Evolutionary conservation across 2,113 vertebrate species (phyloP), one percentile per base, ranked within the genome.

Genomic region (Sapajus apella): DNA sequence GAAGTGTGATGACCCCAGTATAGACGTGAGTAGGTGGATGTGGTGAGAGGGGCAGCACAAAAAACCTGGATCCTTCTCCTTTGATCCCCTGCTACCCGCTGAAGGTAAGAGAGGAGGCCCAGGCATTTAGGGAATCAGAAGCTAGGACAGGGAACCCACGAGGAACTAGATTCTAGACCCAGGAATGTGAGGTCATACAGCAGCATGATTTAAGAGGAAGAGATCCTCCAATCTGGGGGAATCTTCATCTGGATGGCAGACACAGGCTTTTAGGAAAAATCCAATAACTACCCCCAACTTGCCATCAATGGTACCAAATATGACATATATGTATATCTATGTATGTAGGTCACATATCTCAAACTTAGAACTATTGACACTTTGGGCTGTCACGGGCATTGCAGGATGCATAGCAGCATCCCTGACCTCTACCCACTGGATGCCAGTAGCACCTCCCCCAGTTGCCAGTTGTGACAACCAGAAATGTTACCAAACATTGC

Each of bases 401-500:
- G 3, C 1, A 55, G 4, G 18, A 20, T 35, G 16, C 70, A 37
- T 68, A 72, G 30, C 64, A 76, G 58, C 10, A 11, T 56, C 64
- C 35, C 70, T 66, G 8, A 55, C 68, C 80, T 91, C 91, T 58
- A 70, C 55, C 27, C 32, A 25, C 14, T 20, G 18, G 77, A 61
- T 25, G 43, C 85, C 86, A 86, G 17, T 18, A 77, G 52, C 81
- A 66, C 90, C 94, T 72, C 89, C 85, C 40, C 88, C 68, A 23
- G 52, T 25, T 70, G 47, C 61, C 93, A 75, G 27, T 94, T 97
- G 93, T 95, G 96, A 91, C 96, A 97, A 81, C 83, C 61, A 94
- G 83, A 86, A 95, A 93, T 86, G 94, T 97, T 92, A 70, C 55
- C 96, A 97, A 83, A 94, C 77, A 72, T 97, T 97, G 93, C 85